A percentile compares a stretch with the other conserved stretches of the same genome.
Evolutionary conservation across 2,888 invertebrate genomes (phyloP).

Genomic region (Lepidocyrtinus sp.): DNA sequence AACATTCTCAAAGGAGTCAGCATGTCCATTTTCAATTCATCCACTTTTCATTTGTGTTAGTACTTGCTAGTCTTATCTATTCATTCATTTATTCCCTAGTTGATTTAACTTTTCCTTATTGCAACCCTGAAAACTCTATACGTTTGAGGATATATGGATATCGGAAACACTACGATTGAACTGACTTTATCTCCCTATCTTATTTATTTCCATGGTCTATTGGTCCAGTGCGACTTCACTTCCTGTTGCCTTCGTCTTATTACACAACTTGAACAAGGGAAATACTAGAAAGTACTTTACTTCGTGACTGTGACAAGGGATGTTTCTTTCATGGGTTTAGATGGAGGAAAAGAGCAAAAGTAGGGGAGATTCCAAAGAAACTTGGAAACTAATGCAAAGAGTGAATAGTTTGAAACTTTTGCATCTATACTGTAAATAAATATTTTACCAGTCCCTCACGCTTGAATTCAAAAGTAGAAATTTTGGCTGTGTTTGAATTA

Average conservation of each 20-base stretch:
- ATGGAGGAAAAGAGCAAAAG: conserved; percentile 20
- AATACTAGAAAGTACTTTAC: conserved; percentile 10
- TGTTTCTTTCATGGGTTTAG: background rate
- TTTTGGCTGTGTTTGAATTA: too few relatives aligned
- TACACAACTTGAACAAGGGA: background rate
- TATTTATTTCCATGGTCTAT: conserved; percentile 20
- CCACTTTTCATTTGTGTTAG: conserved; percentile 20
- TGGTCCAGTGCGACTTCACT: conserved; percentile 16
- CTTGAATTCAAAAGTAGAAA: too few relatives aligned
- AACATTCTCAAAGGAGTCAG: background rate
- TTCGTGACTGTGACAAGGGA: conserved; percentile 36
- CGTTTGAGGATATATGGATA: too few relatives aligned
- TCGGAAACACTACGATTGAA: too few relatives aligned
- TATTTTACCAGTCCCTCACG: too few relatives aligned
- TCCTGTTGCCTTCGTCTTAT: background rate
- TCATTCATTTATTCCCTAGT: conserved; percentile 10
- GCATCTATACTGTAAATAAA: too few relatives aligned
- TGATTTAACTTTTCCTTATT: conserved; percentile 2
- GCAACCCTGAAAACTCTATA: background rate
- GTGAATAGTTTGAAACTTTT: background rate
- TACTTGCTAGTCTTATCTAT: background rate
- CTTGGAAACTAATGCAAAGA: background rate
- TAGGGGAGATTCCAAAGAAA: too few relatives aligned
- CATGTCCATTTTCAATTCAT: conserved; percentile 34
- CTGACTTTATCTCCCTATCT: background rate